A percentile compares a stretch with the other conserved stretches of the same genome.
Conservation (phyloP, 2,797 vertebrate species). For the Clarias platycephalus region DNA sequence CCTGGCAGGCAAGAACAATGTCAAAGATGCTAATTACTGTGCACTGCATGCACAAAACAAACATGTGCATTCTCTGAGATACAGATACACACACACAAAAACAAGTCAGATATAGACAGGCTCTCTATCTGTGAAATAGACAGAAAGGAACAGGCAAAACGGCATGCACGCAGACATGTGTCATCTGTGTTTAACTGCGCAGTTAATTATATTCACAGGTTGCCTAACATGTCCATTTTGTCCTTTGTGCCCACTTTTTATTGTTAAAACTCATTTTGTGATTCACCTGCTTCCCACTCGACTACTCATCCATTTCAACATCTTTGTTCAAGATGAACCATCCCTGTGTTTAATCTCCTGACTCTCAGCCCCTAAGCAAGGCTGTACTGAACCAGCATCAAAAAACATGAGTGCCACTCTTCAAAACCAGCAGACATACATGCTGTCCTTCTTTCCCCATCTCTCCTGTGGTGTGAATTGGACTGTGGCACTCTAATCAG, state of each 20-base stretch:
- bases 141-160: conserved; percentile 4
- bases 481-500: conserved; percentile 19
- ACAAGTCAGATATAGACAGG: conserved; percentile 23
- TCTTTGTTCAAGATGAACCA: conserved; percentile 26
- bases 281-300: conserved; percentile 9
- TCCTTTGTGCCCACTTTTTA: background rate
- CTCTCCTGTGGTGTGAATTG: conserved; percentile 13
- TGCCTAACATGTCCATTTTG: background rate
- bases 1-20: conserved; percentile 46
- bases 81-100: conserved; percentile 31
- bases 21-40: conserved; percentile 56
- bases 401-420: conserved; percentile 16
- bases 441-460: conserved; percentile 3
- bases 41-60: conserved; percentile 45
- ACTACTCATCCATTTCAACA: conserved; percentile 23
- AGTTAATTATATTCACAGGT: background rate
- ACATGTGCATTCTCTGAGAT: conserved; percentile 46
- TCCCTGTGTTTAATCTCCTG: conserved; percentile 21
- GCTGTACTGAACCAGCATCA: conserved; percentile 11
- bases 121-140: background rate
- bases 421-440: conserved; percentile 32
- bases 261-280: conserved; percentile 25
- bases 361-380: conserved; percentile 8
- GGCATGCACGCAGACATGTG: background rate
- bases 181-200: background rate